Evolutionary conservation across 2,797 vertebrate genomes (phyloP), one percentile per base, ranked within the genome.

Genomic region (Sebastes trivittatus): DNA sequence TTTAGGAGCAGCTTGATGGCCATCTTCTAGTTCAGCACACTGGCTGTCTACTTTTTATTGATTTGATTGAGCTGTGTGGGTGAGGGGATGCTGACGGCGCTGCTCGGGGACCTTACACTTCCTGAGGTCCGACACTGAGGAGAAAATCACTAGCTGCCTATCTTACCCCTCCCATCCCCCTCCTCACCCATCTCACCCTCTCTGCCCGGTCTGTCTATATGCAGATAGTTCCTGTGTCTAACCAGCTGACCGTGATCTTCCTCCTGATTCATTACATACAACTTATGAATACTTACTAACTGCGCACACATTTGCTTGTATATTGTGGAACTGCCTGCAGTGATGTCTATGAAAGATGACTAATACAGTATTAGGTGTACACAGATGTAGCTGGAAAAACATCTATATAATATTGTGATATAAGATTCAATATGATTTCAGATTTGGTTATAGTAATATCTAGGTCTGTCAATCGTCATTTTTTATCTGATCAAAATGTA

Each of bases 81-180:
- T 87, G 82, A 82, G 72, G 75, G 71, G 86, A 83, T 86, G 90
- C 91, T 93, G 88, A 94, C 87, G 49, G 68, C 13, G 79, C 88
- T 85, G 83, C 85, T 75, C 4, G 54, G 84, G 82, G 84, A 90
- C 78, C 75, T 81, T 75, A 78, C 52, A 76, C 76, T 78, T 85
- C 83, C 86, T 56, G 32, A 88, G 73, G 87, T 84, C 78, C 58
- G 59, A 70, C 81, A 69, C n/a, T 62, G 73, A 78, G 30, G 69
- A 82, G 60, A 86, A 85, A 86, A 87, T 91, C 85, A 89, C 74
- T 20, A 72, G 75, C 83, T 84, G 63, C 61, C 66, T 54, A 63
- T 80, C 32, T 14, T 72, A 58, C 22, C 64, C 23, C 36, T 4
- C 10, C 20, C 67, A 32, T 13, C 49, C 46, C 54, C 66, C 36